Percentiles rank a stretch among this genome's conserved stretches.
Evolutionary conservation across 2,113 vertebrate genomes (phyloP).

Genomic region (Lutjanus erythropterus): DNA sequence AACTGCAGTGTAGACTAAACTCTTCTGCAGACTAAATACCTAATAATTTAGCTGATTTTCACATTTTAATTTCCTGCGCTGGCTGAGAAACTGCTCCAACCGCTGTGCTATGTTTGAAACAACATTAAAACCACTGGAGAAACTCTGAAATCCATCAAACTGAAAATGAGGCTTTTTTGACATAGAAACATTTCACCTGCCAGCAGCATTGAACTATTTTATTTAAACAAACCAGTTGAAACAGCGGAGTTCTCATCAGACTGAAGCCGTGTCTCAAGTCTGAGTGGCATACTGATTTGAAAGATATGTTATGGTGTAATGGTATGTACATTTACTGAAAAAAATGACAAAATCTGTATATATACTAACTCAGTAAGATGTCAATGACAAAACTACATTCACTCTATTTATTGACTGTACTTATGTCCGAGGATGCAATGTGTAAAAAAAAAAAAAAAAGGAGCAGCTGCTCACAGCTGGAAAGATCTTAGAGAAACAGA

Average conservation of each 20-base stretch:
- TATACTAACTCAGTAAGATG: neutral
- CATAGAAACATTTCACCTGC: slow-evolving; percentile 6
- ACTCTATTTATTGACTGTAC: neutral
- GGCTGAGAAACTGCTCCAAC: slow-evolving; percentile 6
- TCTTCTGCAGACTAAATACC: neutral
- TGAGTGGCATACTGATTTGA: neutral
- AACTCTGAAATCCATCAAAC: slow-evolving; percentile 21
- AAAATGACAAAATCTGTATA: neutral
- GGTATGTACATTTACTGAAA: neutral
- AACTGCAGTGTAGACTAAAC: neutral
- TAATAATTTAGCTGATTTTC: neutral
- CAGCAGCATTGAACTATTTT: neutral
- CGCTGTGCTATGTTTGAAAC: neutral
- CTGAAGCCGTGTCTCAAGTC: neutral
- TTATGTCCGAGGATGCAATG: neutral
- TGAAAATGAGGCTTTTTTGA: slow-evolving; percentile 5
- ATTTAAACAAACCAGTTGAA: neutral
- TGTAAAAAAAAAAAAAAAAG: neutral
- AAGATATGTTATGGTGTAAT: too few relatives aligned
- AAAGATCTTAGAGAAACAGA: neutral
- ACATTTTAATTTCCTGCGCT: slow-evolving; percentile 8
- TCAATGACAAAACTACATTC: neutral
- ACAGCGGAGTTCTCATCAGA: neutral
- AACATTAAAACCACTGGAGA: neutral
- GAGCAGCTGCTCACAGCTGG: neutral